phyloP scores from a whole-genome alignment of 1,140 invertebrate species.

The Heliconius hermathena region DNA sequence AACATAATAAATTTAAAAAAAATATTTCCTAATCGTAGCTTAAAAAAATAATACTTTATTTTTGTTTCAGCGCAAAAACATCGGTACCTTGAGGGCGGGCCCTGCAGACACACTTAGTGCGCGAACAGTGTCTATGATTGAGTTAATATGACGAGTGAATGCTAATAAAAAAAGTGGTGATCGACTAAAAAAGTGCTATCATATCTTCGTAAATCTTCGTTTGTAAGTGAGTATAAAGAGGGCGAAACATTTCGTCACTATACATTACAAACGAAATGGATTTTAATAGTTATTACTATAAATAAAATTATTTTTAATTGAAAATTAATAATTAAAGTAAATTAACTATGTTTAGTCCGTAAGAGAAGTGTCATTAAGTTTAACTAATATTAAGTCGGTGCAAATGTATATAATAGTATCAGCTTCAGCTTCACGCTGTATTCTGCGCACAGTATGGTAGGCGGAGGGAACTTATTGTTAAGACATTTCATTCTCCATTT shows the following conservation, averaged over 20 bases:
- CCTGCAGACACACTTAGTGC: slow-evolving; percentile 48
- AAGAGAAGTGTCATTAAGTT: no score
- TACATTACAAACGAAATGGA: not conserved
- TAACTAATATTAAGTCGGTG: not conserved
- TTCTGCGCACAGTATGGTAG: no score
- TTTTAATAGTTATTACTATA: not conserved
- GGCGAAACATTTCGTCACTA: not conserved
- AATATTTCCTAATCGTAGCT: not conserved
- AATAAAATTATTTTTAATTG: not conserved
- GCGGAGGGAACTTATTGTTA: no score
- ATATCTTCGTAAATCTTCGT: not conserved
- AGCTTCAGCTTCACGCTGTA: not conserved
- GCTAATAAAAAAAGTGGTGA: not conserved
- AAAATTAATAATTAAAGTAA: not conserved
- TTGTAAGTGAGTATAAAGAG: not conserved
- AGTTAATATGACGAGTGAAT: slow-evolving; percentile 10
- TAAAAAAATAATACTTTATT: slow-evolving; percentile 8
- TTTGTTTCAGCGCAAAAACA: slow-evolving; percentile 72
- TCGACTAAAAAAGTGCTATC: not conserved
- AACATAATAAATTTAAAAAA: not conserved
- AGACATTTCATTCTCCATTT: no score
- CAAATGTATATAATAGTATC: not conserved
- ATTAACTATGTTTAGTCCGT: not conserved
- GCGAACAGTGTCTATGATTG: slow-evolving; percentile 60
- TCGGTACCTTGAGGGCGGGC: slow-evolving; percentile 69